Evolutionary conservation across 2,888 invertebrate genomes (phyloP).

Genomic region (Unio delphinus): DNA sequence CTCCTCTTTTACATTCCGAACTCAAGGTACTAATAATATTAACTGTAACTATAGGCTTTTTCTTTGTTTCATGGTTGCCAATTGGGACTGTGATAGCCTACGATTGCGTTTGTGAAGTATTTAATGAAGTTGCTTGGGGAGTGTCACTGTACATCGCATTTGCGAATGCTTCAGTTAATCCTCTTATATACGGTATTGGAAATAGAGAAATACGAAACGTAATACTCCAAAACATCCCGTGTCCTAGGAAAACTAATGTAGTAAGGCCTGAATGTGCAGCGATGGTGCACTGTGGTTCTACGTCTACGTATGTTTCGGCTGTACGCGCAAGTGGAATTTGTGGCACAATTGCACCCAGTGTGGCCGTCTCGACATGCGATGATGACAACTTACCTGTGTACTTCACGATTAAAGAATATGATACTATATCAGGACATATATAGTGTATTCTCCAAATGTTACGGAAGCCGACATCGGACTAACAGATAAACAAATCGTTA

Average conservation of each 20-base stretch:
- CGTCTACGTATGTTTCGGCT: too few species aligned
- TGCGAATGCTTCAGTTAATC: neutral
- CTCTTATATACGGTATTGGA: constrained; percentile 1
- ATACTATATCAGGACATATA: too few species aligned
- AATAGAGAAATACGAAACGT: neutral
- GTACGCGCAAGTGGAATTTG: too few species aligned
- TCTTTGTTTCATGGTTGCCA: neutral
- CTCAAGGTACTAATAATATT: neutral
- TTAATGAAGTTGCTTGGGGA: neutral
- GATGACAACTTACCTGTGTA: too few species aligned
- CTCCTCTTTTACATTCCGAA: neutral
- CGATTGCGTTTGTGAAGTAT: neutral
- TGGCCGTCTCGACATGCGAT: too few species aligned
- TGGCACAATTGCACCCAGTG: too few species aligned
- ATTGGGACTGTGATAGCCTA: neutral
- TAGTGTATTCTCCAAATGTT: too few species aligned
- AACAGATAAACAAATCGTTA: too few species aligned
- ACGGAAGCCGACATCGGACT: too few species aligned
- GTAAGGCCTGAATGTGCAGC: too few species aligned
- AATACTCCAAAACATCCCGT: neutral
- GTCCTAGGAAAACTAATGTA: neutral
- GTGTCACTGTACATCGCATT: neutral
- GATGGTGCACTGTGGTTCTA: too few species aligned
- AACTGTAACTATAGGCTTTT: neutral
- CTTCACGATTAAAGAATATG: too few species aligned